A percentile compares a stretch with the other conserved stretches of the same genome.
phyloP scores from a whole-genome alignment of 2,888 invertebrate genomes.

The Eumerus sabulonum region DNA sequence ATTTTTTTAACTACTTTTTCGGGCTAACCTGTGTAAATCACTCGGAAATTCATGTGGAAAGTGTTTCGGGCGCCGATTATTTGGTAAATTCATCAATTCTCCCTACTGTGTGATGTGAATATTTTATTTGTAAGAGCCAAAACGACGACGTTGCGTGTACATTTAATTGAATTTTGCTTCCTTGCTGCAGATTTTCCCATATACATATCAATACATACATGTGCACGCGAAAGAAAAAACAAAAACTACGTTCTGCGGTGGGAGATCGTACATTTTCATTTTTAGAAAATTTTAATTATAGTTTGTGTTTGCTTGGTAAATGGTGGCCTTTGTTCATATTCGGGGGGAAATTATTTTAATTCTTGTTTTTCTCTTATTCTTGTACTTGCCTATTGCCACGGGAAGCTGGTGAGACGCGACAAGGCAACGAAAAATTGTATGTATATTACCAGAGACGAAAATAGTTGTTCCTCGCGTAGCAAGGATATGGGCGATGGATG shows the following conservation, averaged over 20 bases:
- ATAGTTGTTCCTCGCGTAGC: too few species aligned
- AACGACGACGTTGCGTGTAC: background rate
- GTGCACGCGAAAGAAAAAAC: too few species aligned
- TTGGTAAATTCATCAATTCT: slow-evolving; percentile 27
- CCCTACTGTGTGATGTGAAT: background rate
- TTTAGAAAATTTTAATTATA: slow-evolving; percentile 59
- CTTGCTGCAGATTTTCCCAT: slow-evolving; percentile 27
- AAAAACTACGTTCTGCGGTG: slow-evolving; percentile 27
- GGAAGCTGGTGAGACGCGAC: too few species aligned
- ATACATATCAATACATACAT: slow-evolving; percentile 25
- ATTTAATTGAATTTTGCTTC: slow-evolving; percentile 47
- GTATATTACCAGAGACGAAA: too few species aligned
- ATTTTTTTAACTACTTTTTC: slow-evolving; percentile 30
- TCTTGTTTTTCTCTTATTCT: too few species aligned
- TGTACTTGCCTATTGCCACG: too few species aligned
- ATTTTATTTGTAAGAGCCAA: slow-evolving; percentile 21
- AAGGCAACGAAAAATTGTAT: too few species aligned
- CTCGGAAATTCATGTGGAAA: background rate
- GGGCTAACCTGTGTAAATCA: slow-evolving; percentile 30
- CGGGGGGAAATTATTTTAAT: too few species aligned
- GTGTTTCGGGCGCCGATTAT: slow-evolving; percentile 11
- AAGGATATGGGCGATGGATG: too few species aligned
- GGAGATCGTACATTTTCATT: slow-evolving; percentile 44
- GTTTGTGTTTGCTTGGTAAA: slow-evolving; percentile 30
- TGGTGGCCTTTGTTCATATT: slow-evolving; percentile 36